Evolutionary conservation across 2,797 vertebrate species (phyloP).

Genomic region (Amphiprion clarkii): DNA sequence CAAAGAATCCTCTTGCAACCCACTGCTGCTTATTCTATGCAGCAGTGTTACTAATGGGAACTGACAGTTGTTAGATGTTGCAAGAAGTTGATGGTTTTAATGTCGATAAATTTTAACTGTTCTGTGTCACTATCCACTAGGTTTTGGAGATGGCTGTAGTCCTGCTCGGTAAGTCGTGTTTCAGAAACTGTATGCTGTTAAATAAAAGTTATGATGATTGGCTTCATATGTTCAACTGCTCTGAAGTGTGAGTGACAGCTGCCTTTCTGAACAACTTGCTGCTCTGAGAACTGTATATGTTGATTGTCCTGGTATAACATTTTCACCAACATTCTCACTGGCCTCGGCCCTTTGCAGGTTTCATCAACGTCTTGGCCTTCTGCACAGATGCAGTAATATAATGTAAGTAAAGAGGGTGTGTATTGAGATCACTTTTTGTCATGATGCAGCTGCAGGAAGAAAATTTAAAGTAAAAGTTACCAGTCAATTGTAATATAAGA

Average conservation of each 20-base stretch:
- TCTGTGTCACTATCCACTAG: not conserved
- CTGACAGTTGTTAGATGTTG: conserved; percentile 69
- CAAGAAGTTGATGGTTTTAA: not conserved
- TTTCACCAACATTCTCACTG: not conserved
- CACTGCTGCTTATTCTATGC: conserved; percentile 84
- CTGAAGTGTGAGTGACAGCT: conserved; percentile 85
- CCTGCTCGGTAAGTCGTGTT: conserved; percentile 39
- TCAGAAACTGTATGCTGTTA: rapidly evolving
- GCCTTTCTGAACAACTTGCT: conserved; percentile 72
- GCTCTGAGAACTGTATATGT: rapidly evolving
- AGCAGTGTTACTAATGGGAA: conserved; percentile 91
- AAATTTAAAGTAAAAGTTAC: too few species aligned
- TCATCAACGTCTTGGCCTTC: not conserved
- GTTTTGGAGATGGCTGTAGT: not conserved
- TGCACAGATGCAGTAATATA: not conserved
- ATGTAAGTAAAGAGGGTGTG: conserved; percentile 19
- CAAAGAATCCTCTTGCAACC: conserved; percentile 92
- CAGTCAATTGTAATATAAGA: too few species aligned
- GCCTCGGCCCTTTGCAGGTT: conserved; percentile 11
- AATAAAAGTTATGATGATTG: conserved; percentile 89
- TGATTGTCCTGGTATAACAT: not conserved
- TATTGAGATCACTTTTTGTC: too few species aligned
- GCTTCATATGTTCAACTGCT: conserved; percentile 95
- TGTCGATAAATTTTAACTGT: not conserved
- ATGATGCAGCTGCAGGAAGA: too few species aligned